Percentiles rank a stretch among this genome's conserved stretches.
phyloP scores from a whole-genome alignment of 2,113 vertebrate species.

The Polypterus senegalus region DNA sequence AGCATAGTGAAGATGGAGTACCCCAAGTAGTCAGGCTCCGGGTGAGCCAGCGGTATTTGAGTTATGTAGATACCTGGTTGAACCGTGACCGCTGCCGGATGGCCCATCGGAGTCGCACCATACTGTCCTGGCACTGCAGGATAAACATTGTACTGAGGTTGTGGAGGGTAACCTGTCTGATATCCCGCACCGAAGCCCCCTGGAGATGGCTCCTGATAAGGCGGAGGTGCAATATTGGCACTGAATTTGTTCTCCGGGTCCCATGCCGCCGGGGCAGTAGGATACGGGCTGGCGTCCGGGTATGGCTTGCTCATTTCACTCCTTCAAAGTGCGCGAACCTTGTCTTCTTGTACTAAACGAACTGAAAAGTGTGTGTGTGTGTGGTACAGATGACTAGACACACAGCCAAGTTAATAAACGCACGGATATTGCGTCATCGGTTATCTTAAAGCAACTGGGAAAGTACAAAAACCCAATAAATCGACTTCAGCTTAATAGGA shows the following conservation, averaged over 20 bases:
- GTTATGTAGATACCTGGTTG: constrained; percentile 35
- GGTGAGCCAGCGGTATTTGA: constrained; percentile 17
- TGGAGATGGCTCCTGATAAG: constrained; percentile 25
- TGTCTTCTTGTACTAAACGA: too few relatives aligned
- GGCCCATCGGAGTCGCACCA: background rate
- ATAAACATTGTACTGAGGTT: too few relatives aligned
- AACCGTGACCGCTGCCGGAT: constrained; percentile 15
- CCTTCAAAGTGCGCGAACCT: too few relatives aligned
- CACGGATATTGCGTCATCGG: too few relatives aligned
- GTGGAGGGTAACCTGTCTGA: constrained; percentile 3
- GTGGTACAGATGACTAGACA: too few relatives aligned
- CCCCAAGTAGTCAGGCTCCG: constrained; percentile 41
- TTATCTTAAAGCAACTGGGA: too few relatives aligned
- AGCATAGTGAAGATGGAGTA: constrained; percentile 61
- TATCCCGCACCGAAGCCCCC: constrained; percentile 9
- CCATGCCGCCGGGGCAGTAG: constrained; percentile 16
- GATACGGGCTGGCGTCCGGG: constrained; percentile 24
- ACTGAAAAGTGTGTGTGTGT: too few relatives aligned
- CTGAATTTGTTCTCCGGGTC: constrained; percentile 20
- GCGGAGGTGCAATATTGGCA: constrained; percentile 27
- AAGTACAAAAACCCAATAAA: too few relatives aligned
- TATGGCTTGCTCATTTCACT: background rate
- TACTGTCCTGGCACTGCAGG: too few relatives aligned
- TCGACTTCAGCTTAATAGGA: too few relatives aligned
- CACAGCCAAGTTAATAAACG: too few relatives aligned